Evolutionary conservation across 2,888 invertebrate species (phyloP), one percentile per base, ranked within the genome.

Genomic region (Charanyca ferruginea): DNA sequence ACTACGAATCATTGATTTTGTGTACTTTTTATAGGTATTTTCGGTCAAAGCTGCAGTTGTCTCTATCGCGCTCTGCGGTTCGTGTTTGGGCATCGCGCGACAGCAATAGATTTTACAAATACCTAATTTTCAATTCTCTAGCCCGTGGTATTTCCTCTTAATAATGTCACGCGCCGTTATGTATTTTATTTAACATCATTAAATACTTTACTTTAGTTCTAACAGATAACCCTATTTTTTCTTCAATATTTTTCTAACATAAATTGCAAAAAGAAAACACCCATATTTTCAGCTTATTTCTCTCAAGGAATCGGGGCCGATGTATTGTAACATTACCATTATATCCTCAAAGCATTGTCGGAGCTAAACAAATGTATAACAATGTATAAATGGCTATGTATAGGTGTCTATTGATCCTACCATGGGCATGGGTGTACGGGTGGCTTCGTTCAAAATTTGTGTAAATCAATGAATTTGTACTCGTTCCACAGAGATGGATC

Each of bases 381-480:
- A 25, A 28, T 38, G 20, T 70, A 42, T 8, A 54, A 16, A 2
- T 2, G 16, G 20, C 23, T 52, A 44, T 41, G 13, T 44, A 47
- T 41, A 28, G 20, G 47, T 70, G 59, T 28, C 60, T 77, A 77
- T 78, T 67, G 77, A 80, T 72, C 73, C 59, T 47, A 23, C 48
- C 48, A 47, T 64, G 41, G 41, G 48, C 42, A 49, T 66, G 57
- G 63, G 22, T 61, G 47, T 67, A 58, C 32, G 59, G 59, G 63
- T 47, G 55, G 59, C 44, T 35, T 48, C 22, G 64, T 69, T 69
- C 79, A 78, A 81, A 81, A 81, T 79, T 83, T 83, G 76, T 71
- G 73, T 72, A 72, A 83, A 81, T 83, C 83, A 81, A 81, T 83
- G 73, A 81, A 68, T 76, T 69, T 63, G 49, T 48, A 54, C 60